phyloP scores from a whole-genome alignment of 2,888 invertebrate species.

The Eumacrocentrus americanus region DNA sequence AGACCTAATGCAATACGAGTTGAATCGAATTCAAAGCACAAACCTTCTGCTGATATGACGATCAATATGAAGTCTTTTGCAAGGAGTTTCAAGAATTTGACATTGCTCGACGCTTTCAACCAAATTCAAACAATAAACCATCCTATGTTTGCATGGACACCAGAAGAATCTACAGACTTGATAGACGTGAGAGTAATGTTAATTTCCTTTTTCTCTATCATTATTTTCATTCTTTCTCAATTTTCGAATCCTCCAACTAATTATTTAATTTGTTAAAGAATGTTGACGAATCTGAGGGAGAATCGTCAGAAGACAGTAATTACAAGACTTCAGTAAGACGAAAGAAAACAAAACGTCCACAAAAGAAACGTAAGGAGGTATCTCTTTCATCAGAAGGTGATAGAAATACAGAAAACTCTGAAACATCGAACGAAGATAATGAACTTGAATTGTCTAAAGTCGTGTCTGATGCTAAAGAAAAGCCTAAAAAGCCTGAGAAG shows the following conservation, averaged over 20 bases:
- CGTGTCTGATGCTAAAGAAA: background rate
- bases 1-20: slow-evolving; percentile 38
- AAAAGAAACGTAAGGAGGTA: background rate
- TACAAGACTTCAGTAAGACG: background rate
- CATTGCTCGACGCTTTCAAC: slow-evolving; percentile 17
- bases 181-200: background rate
- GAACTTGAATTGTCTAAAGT: background rate
- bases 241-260: background rate
- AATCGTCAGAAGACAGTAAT: background rate
- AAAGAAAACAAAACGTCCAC: background rate
- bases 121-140: slow-evolving; percentile 4
- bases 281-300: background rate
- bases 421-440: background rate
- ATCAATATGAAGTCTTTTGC: slow-evolving; percentile 29
- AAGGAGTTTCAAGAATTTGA: slow-evolving; percentile 33
- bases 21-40: slow-evolving; percentile 22
- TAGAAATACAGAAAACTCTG: background rate
- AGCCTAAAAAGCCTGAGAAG: background rate
- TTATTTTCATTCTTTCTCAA: background rate
- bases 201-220: too few relatives aligned
- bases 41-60: background rate
- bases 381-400: background rate
- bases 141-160: slow-evolving; percentile 37
- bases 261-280: background rate
- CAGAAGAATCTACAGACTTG: slow-evolving; percentile 1